Evolutionary conservation across 2,797 vertebrate genomes (phyloP).

Genomic region (Catostomus latipinnis): DNA sequence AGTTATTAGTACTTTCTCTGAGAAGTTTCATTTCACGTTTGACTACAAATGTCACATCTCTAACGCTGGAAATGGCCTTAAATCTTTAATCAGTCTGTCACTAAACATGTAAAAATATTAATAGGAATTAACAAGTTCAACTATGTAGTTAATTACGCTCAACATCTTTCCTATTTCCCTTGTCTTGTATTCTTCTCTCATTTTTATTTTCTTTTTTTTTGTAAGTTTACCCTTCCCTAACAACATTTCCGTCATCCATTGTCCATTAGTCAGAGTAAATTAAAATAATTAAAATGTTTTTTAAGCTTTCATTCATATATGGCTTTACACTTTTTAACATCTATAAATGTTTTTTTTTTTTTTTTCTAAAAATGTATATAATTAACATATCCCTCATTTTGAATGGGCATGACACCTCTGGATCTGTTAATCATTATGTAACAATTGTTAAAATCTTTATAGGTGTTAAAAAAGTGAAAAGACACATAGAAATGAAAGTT

Average conservation of each 20-base stretch:
- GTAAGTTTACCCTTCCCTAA: background rate
- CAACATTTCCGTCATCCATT: background rate
- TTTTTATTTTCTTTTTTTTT: background rate
- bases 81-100: background rate
- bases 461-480: too few species aligned
- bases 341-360: too few species aligned
- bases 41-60: background rate
- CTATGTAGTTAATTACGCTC: background rate
- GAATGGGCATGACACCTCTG: too few species aligned
- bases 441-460: too few species aligned
- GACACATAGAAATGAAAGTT: too few species aligned
- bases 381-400: too few species aligned
- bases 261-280: background rate
- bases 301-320: too few species aligned
- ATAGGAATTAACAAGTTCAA: conserved; percentile 66
- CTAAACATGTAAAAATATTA: conserved; percentile 54
- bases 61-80: conserved; percentile 7
- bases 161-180: background rate
- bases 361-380: too few species aligned
- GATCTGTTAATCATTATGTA: too few species aligned
- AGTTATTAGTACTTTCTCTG: background rate
- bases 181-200: background rate
- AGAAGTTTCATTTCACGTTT: background rate
- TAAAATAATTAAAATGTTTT: too few species aligned
- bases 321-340: too few species aligned